Percentiles rank a stretch among this genome's conserved stretches.
These are phyloP conservation scores for Oryzias melastigma DNA, from an alignment of 2,113 vertebrate genomes.

Conservation along the genomic window DNA sequence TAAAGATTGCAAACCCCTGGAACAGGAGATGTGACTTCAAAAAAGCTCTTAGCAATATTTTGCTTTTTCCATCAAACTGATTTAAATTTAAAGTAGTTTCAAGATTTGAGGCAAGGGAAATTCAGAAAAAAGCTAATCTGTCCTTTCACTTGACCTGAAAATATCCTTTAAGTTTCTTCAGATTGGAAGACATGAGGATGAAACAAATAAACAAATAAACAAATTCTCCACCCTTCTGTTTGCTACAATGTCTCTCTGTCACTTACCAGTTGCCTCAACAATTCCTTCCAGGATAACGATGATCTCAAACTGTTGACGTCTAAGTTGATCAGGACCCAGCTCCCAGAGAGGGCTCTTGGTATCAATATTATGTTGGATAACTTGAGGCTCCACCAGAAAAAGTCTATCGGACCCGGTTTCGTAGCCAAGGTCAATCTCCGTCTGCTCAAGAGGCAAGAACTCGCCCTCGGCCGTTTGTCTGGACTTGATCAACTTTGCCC, in stretches of 20 bases:
- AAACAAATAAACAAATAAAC: no score
- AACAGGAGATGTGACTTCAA: no score
- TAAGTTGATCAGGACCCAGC: conserved; percentile 60
- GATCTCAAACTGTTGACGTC: conserved; percentile 78
- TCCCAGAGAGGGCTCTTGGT: conserved; percentile 77
- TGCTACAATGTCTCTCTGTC: background rate
- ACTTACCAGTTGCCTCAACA: conserved; percentile 78
- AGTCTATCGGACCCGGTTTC: conserved; percentile 75
- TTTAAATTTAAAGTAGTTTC: no score
- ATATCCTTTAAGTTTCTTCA: no score
- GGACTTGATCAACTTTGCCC: conserved; percentile 80
- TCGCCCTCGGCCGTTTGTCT: conserved; percentile 74
- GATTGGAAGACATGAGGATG: no score
- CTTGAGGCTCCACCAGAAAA: conserved; percentile 79
- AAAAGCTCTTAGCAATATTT: no score
- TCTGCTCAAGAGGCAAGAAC: conserved; percentile 78
- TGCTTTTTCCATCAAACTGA: no score
- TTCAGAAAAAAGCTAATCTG: no score
- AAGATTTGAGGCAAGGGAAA: no score
- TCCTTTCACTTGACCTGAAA: no score
- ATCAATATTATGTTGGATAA: conserved; percentile 75
- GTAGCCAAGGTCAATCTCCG: conserved; percentile 77
- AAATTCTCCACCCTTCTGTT: no score
- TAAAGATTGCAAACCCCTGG: no score
- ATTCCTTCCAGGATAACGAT: conserved; percentile 80